Evolutionary conservation across 2,888 invertebrate genomes (phyloP), one percentile per base, ranked within the genome.

Genomic region (Fragum whitleyi): DNA sequence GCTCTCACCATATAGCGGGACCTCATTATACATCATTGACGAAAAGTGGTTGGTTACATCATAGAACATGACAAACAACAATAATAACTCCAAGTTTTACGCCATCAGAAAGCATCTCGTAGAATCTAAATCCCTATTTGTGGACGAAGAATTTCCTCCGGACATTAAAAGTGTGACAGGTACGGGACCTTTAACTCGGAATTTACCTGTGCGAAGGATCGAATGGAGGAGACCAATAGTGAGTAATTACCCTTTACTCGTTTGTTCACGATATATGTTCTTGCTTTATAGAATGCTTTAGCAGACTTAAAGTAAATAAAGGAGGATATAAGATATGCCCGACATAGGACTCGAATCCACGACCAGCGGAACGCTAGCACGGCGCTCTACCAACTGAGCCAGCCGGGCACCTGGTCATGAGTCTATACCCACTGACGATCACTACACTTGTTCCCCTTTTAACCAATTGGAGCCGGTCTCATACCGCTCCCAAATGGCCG

Each of bases 71-170:
- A 19, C 65, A 23, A 65, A 23, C 14, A 65, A 23, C n/a, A 65
- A 65, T 42, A 65, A 42, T 65, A 42, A 23, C 26, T 42, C 65
- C n/a, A 53, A 70, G 32, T 70, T 70, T 32, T 55, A 70, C 36
- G 62, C 78, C 16, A 70, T 89, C 0, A 75, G 78, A 70, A 80
- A 82, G 16, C 87, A 86, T 21, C 85, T 89, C 21, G 61, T 90
- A 3, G 76, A 79, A n/a, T 65, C 78, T 1, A 73, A 96, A 2
- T 95, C 95, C 0, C 95, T 98, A 55, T 98, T 97, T 91, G 97
- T 98, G 90, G 98, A 98, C 94, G 96, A 97, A 0, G 96, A 97
- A 91, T 98, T 98, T 93, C 97, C 97, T 0, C 96, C 97, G 0
- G 94, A 95, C 36, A 96, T 97, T 92, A 95, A 96, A 77, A 97